phyloP scores from a whole-genome alignment of 2,797 vertebrate species.

The Clarias laeviceps region DNA sequence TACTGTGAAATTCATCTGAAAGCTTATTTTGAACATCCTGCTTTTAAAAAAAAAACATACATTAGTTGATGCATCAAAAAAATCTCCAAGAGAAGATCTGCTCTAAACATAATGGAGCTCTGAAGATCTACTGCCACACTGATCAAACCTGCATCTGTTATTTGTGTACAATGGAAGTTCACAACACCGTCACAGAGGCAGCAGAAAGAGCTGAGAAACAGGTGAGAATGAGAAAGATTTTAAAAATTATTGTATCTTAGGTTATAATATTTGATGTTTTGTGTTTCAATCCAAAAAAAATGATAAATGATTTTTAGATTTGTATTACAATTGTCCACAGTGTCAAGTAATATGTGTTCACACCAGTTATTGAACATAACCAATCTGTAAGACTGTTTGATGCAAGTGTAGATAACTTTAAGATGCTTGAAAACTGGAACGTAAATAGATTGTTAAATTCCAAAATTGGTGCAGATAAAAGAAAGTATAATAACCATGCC shows the following conservation, averaged over 20 bases:
- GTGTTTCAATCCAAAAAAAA: too few relatives aligned
- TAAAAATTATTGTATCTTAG: background rate
- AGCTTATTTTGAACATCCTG: background rate
- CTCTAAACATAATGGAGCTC: background rate
- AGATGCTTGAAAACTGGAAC: too few relatives aligned
- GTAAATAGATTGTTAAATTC: too few relatives aligned
- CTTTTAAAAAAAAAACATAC: background rate
- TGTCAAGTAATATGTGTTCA: too few relatives aligned
- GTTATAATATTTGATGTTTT: background rate
- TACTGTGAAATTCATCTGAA: conserved; percentile 20
- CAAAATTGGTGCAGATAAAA: too few relatives aligned
- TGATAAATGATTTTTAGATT: too few relatives aligned
- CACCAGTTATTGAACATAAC: too few relatives aligned
- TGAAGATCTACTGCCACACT: conserved; percentile 13
- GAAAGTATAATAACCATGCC: too few relatives aligned
- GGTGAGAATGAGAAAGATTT: background rate
- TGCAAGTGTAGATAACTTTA: too few relatives aligned
- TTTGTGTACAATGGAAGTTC: conserved; percentile 13
- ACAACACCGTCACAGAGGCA: background rate
- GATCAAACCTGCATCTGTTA: background rate
- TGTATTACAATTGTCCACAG: background rate
- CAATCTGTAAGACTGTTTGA: too few relatives aligned
- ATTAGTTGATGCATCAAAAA: background rate
- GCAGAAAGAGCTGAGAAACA: background rate
- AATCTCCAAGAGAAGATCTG: conserved; percentile 13